Percentiles rank a stretch among this genome's conserved stretches.
Conservation (phyloP, 2,888 invertebrate genomes). For the Scaptomyza tumidula region DNA sequence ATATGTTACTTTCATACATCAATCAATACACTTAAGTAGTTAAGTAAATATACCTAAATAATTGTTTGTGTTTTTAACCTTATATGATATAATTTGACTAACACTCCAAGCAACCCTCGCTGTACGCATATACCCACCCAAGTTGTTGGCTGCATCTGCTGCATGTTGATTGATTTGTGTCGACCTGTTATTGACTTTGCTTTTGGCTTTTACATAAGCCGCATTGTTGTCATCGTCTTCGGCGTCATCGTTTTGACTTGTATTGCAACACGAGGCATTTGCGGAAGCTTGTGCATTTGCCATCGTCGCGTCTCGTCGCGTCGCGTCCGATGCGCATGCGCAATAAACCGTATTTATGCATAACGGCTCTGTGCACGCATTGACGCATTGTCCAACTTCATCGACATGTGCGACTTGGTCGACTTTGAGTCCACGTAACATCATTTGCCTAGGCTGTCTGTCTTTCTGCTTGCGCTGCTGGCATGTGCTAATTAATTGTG, state of each 20-base stretch:
- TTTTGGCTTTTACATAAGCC: slow-evolving; percentile 64
- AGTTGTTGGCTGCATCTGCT: slow-evolving; percentile 50
- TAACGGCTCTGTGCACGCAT: slow-evolving; percentile 67
- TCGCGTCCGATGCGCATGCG: slow-evolving; percentile 52
- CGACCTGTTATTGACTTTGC: slow-evolving; percentile 60
- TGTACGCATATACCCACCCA: slow-evolving; percentile 38
- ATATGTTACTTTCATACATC: too few species aligned
- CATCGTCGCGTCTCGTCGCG: slow-evolving; percentile 24
- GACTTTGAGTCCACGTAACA: slow-evolving; percentile 58
- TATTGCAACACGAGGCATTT: slow-evolving; percentile 66
- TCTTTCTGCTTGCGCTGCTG: neutral
- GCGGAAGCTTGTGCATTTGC: slow-evolving; percentile 65
- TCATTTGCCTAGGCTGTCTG: slow-evolving; percentile 45
- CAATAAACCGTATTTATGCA: slow-evolving; percentile 75
- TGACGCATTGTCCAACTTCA: slow-evolving; percentile 26
- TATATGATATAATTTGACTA: neutral
- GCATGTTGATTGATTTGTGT: slow-evolving; percentile 70
- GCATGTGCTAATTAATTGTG: slow-evolving; percentile 68
- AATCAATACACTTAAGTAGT: too few species aligned
- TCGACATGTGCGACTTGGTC: neutral
- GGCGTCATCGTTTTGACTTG: slow-evolving; percentile 8
- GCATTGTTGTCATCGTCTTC: slow-evolving; percentile 12
- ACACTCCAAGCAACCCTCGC: slow-evolving; percentile 20
- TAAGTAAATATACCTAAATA: too few species aligned
- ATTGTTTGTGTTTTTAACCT: too few species aligned